phyloP scores from a whole-genome alignment of 2,797 vertebrate genomes.

The Gallirallus australis region DNA sequence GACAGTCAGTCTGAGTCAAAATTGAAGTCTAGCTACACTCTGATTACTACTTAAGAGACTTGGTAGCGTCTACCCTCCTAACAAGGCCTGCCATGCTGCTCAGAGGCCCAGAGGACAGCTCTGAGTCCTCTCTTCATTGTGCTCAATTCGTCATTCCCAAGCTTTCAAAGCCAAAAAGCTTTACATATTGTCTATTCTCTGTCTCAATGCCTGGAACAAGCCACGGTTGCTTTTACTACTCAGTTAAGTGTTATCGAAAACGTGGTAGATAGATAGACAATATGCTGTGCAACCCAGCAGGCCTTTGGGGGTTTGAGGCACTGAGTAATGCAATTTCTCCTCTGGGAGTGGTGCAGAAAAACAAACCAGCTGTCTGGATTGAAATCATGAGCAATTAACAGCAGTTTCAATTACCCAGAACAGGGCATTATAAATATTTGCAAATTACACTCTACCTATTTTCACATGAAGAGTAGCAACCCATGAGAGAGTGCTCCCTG shows the following conservation, averaged over 20 bases:
- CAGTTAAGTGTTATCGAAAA: slow-evolving; percentile 10
- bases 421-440: slow-evolving; percentile 49
- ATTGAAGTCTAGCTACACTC: not conserved
- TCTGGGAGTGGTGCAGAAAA: slow-evolving; percentile 5
- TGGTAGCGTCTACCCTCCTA: not conserved
- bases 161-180: slow-evolving; percentile 15
- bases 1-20: not conserved
- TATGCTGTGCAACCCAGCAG: not conserved
- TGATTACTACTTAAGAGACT: not conserved
- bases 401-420: slow-evolving; percentile 30
- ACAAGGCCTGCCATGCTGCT: not conserved
- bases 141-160: not conserved
- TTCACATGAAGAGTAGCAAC: not conserved
- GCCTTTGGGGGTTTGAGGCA: slow-evolving; percentile 16
- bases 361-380: slow-evolving; percentile 56
- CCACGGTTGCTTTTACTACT: not conserved
- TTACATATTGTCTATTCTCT: not conserved
- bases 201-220: not conserved
- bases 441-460: slow-evolving; percentile 33
- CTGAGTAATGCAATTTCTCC: slow-evolving; percentile 29
- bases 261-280: not conserved
- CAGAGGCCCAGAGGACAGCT: not conserved
- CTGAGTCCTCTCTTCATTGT: not conserved
- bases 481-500: not conserved
- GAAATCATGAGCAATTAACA: slow-evolving; percentile 56